phyloP scores from a whole-genome alignment of 2,797 vertebrate genomes.

The Helicolenus hilgendorfi region DNA sequence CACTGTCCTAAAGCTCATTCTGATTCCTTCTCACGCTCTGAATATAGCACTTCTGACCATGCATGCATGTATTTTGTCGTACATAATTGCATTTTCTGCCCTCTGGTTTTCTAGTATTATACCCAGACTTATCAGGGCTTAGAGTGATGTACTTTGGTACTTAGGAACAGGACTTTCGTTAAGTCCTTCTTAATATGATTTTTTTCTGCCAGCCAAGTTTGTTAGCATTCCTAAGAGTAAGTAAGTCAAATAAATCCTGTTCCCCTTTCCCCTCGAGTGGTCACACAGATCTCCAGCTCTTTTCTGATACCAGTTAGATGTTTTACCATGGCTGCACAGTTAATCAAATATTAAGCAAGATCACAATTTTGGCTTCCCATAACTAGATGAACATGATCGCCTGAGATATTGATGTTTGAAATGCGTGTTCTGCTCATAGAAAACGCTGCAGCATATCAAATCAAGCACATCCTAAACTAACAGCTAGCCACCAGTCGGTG shows the following conservation, averaged over 20 bases:
- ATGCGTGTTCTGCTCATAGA: too few species aligned
- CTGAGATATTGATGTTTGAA: too few species aligned
- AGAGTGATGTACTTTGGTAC: conserved; percentile 51
- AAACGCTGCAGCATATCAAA: too few species aligned
- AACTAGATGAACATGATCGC: too few species aligned
- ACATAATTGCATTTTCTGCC: conserved; percentile 47
- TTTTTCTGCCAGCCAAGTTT: conserved; percentile 42
- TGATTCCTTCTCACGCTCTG: conserved; percentile 17
- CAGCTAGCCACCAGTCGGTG: too few species aligned
- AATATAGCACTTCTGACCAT: conserved; percentile 4
- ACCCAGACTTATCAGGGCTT: conserved; percentile 41
- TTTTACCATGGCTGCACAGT: background rate
- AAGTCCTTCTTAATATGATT: conserved; percentile 66
- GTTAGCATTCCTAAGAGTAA: conserved; percentile 61
- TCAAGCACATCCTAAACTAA: too few species aligned
- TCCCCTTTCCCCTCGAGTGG: conserved; percentile 23
- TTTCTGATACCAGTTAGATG: background rate
- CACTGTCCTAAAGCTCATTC: background rate
- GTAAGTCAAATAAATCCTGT: conserved; percentile 41
- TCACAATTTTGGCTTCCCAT: too few species aligned
- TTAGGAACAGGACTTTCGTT: conserved; percentile 53
- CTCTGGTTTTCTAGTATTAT: conserved; percentile 50
- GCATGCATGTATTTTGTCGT: conserved; percentile 21
- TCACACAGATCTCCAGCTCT: background rate
- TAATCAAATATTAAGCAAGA: too few species aligned